phyloP scores from a whole-genome alignment of 2,888 invertebrate genomes.

The Pediacus dermestoides region DNA sequence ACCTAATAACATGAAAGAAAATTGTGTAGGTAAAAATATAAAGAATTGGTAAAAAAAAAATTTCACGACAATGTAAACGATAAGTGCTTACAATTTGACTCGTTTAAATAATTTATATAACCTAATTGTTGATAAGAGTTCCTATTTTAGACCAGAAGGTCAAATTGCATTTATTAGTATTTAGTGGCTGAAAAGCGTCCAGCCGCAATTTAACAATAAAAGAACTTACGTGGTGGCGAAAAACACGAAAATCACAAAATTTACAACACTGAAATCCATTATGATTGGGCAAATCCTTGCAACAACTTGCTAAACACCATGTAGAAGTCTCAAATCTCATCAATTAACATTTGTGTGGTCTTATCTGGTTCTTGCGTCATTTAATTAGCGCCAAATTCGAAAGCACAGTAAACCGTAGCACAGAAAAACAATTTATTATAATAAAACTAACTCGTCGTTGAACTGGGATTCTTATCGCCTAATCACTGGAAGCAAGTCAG shows the following conservation, averaged over 20 bases:
- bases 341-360: conserved; percentile 37
- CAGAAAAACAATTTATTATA: no score
- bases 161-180: conserved; percentile 7
- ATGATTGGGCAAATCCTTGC: conserved; percentile 27
- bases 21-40: no score
- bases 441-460: no score
- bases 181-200: no score
- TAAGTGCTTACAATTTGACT: neutral
- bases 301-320: conserved; percentile 35
- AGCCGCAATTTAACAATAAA: no score
- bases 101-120: conserved; percentile 5
- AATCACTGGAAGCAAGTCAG: no score
- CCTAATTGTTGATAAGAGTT: conserved; percentile 4
- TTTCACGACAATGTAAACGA: no score
- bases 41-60: no score
- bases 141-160: conserved; percentile 5
- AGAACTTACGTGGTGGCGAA: conserved; percentile 27
- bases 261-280: conserved; percentile 34
- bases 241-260: conserved; percentile 26
- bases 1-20: no score
- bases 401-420: no score
- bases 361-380: conserved; percentile 40
- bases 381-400: conserved; percentile 40
- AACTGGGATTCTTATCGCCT: no score
- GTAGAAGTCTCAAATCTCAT: conserved; percentile 33